Base-by-base conservation (phyloP, 92 coral and sea anemone species). In the Metridium senile region DNA sequence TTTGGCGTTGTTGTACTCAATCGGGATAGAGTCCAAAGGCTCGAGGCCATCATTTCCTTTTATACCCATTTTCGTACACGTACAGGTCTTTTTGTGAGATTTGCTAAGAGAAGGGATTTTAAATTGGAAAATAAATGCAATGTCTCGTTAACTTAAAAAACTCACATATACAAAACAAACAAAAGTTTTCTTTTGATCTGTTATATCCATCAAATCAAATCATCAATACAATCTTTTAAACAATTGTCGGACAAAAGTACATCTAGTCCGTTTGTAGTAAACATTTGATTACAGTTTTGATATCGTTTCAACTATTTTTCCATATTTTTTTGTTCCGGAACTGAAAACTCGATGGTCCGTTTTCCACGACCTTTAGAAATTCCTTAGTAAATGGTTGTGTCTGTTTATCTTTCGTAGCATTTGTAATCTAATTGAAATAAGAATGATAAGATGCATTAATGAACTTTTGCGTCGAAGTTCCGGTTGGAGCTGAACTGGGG, bases 391-490 rank as follows among this genome's bases (percentile, higher is more conserved):
- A n/a, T 29, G 31, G n/a, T 58, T 33, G 4, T 16, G 69, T 46
- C 29, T 58, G 51, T 33, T 73, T 73, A 73, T 73, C 68, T 73
- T 57, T 33, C 30, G 11, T 27, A 62, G 27, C 62, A 73, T 49
- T 73, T 73, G 68, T 73, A 57, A 73, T 51, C 78, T 57, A 73
- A 73, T 73, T 73, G 66, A 73, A 57, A 73, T n/a, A 2, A 13
- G 39, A n/a, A 21, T 49, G 76, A 73, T 73, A 58, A 73, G 78
- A 57, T 73, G 33, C 57, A n/a, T 25, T 26, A 22, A 22, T 2
- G 26, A 26, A 59, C 65, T 1, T 59, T 22, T 25, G 65, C 30
- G 1, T 11, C 8, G 1, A 22, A 26, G 8, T 23, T 23, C 31
- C 65, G 22, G 28, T 21, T 53, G 31, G 30, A 27, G 26, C 17